A percentile compares a stretch with the other conserved stretches of the same genome.
Evolutionary conservation across 1,140 invertebrate species (phyloP).

Genomic region (Eciton burchellii): DNA sequence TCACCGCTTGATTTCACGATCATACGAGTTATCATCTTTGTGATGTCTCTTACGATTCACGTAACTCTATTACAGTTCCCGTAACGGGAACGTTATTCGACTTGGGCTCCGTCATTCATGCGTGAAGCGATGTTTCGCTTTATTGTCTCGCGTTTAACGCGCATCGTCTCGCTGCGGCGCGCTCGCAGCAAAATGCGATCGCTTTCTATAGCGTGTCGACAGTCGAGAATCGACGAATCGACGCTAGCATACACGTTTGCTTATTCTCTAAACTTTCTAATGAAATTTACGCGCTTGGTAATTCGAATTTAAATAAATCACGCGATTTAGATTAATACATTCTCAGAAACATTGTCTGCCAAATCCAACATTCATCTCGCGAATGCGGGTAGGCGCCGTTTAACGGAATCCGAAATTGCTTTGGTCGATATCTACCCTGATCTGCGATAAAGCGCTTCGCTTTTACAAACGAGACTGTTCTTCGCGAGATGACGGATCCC

Average conservation of each 20-base stretch:
- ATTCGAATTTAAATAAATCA: no score
- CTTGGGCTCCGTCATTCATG: constrained; percentile 53
- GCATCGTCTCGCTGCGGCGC: background rate
- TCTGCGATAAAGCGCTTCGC: background rate
- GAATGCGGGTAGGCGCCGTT: background rate
- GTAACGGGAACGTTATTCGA: constrained; percentile 58
- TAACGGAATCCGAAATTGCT: background rate
- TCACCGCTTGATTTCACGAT: constrained; percentile 19
- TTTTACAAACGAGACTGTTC: background rate
- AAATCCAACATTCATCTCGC: background rate
- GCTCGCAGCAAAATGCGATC: no score
- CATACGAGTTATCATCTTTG: constrained; percentile 40
- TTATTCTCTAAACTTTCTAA: no score
- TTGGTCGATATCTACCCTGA: background rate
- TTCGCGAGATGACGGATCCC: background rate
- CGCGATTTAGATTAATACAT: no score
- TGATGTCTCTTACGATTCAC: constrained; percentile 7
- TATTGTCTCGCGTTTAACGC: constrained; percentile 48
- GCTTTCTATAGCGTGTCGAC: no score
- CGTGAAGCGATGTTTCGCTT: constrained; percentile 57
- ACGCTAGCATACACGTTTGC: no score
- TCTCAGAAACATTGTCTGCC: no score
- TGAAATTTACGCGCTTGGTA: no score
- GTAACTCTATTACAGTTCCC: constrained; percentile 53
- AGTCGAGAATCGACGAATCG: no score